Evolutionary conservation across 2,888 invertebrate species (phyloP).

Genomic region (Lumbricus terrestris): DNA sequence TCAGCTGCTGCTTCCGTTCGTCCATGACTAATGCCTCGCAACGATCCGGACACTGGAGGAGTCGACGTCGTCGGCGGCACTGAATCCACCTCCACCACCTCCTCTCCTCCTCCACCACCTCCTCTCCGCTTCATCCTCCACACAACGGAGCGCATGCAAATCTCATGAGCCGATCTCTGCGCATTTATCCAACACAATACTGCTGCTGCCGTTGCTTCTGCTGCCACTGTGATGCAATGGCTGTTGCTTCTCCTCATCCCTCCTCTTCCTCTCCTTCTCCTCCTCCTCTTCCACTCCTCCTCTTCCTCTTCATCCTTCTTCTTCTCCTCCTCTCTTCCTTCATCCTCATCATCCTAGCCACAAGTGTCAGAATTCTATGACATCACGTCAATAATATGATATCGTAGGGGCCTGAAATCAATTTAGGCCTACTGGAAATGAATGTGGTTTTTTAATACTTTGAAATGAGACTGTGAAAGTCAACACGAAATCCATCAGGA

Average conservation of each 20-base stretch:
- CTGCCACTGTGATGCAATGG: not conserved
- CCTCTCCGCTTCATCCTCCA: not conserved
- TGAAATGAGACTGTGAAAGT: not conserved
- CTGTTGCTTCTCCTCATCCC: not conserved
- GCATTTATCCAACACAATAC: conserved; percentile 3
- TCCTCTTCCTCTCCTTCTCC: not conserved
- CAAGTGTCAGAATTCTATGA: conserved; percentile 10
- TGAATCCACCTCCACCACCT: too few species aligned
- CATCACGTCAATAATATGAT: not conserved
- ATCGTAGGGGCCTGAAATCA: not conserved
- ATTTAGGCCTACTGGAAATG: conserved; percentile 6
- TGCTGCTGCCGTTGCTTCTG: not conserved
- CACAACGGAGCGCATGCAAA: not conserved
- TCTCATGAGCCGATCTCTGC: not conserved
- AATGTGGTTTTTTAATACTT: not conserved
- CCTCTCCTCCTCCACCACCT: too few species aligned
- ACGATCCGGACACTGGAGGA: not conserved
- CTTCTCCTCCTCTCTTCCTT: too few species aligned
- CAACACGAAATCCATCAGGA: not conserved
- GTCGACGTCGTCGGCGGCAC: too few species aligned
- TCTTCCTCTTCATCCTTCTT: too few species aligned
- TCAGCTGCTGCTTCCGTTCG: not conserved
- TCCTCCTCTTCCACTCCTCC: too few species aligned
- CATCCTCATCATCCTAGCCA: not conserved
- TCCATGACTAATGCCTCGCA: not conserved